phyloP scores from a whole-genome alignment of 2,888 invertebrate genomes.

The Watsonalla binaria region DNA sequence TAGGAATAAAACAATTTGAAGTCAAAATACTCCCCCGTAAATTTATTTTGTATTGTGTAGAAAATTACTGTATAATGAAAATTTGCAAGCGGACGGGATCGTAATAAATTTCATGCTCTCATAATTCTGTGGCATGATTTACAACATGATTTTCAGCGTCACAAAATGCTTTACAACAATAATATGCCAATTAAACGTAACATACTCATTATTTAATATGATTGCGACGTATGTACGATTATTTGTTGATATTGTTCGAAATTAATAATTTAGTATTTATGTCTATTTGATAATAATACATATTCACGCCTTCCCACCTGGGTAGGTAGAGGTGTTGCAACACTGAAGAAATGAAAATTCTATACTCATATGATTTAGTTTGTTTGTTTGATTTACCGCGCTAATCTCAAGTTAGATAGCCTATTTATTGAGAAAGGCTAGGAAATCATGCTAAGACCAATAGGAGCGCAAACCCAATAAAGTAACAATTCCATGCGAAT shows the following conservation, averaged over 20 bases:
- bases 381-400: no score
- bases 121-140: conserved; percentile 67
- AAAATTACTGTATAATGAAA: conserved; percentile 60
- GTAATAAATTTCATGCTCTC: conserved; percentile 71
- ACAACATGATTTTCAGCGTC: conserved; percentile 52
- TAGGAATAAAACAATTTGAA: conserved; percentile 1
- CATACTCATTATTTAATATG: conserved; percentile 19
- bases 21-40: conserved; percentile 31
- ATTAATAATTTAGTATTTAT: no score
- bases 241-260: neutral
- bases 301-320: no score
- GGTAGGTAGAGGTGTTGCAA: no score
- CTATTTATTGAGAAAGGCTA: no score
- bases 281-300: no score
- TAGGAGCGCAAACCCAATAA: no score
- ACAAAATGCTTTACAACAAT: conserved; percentile 44
- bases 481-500: no score
- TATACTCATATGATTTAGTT: no score
- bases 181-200: conserved; percentile 48
- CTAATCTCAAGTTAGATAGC: no score
- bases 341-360: no score
- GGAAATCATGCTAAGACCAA: no score
- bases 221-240: neutral
- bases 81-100: conserved; percentile 63
- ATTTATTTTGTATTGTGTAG: conserved; percentile 52